Conservation (phyloP, 1,140 invertebrate species). For the Drosophila sp. region DNA sequence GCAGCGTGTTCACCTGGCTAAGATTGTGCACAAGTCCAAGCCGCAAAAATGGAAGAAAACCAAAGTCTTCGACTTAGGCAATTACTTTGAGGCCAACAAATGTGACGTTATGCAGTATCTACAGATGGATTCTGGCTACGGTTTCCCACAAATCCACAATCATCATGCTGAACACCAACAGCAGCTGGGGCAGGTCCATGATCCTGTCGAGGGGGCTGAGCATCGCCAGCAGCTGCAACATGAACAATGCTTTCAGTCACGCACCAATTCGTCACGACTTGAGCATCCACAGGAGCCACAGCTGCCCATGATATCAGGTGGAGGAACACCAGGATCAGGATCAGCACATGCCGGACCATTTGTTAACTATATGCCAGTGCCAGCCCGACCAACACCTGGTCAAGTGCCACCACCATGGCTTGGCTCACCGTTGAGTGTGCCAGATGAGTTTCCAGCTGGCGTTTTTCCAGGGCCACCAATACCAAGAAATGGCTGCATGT, state of each 20-base stretch:
- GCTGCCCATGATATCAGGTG: not conserved
- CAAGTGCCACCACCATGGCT: slow-evolving; percentile 41
- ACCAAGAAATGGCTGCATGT: slow-evolving; percentile 42
- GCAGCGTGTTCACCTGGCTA: slow-evolving; percentile 51
- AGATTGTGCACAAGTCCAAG: slow-evolving; percentile 46
- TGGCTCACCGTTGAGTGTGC: slow-evolving; percentile 14
- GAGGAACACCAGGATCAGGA: not conserved
- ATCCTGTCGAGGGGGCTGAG: slow-evolving; percentile 9
- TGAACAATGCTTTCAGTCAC: slow-evolving; percentile 22
- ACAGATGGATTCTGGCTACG: slow-evolving; percentile 52
- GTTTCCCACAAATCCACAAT: slow-evolving; percentile 4
- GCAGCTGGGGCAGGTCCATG: not conserved
- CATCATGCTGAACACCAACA: slow-evolving; percentile 10
- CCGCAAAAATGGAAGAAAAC: slow-evolving; percentile 51
- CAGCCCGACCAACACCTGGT: slow-evolving; percentile 1
- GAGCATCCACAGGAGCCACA: slow-evolving; percentile 4
- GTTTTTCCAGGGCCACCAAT: slow-evolving; percentile 24
- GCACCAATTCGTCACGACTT: not conserved
- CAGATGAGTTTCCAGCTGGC: slow-evolving; percentile 39
- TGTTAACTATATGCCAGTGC: slow-evolving; percentile 52
- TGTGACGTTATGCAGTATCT: slow-evolving; percentile 54
- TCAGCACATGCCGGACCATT: slow-evolving; percentile 25
- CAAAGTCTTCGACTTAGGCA: slow-evolving; percentile 54
- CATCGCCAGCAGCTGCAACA: slow-evolving; percentile 18
- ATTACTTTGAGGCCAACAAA: slow-evolving; percentile 55